Evolutionary conservation across 2,888 invertebrate genomes (phyloP), one percentile per base, ranked within the genome.

Genomic region (Phorcus lineatus): DNA sequence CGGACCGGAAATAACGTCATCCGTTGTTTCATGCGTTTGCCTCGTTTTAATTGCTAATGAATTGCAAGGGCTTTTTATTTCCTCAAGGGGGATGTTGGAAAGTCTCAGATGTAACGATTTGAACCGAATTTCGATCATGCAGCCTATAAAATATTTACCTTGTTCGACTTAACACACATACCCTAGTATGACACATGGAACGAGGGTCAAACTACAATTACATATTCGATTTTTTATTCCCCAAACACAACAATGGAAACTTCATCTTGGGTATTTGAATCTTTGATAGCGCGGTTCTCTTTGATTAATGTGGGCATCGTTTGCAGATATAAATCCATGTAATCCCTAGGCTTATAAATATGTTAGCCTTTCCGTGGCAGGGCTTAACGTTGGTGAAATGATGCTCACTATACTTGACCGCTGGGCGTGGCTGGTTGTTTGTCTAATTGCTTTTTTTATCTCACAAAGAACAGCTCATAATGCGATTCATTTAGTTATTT

Each of bases 111-210:
- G 57, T 57, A 57, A 24, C 4, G 24, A 47, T 47, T 47, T 47
- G 47, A 31, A 40, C 70, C 70, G 70, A 70, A 70, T 36, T 31
- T 70, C 70, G 36, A 70, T 70, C 70, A 70, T 36, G 70, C 70
- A 70, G 9, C 19, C 36, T 17, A 70, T 70, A 40, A 70, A 70
- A 70, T 70, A 70, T 70, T 70, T 36, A 70, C 40, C 17, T 7
- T 28, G 19, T 36, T 31, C 70, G 19, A 31, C 31, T 70, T 70
- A 40, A 70, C 70, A 70, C 70, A 19, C 70, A 36, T 70, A 70
- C 16, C 28, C 70, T 70, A 40, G 70, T 70, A 40, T 70, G 31
- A 36, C 70, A 36, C 70, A n/a, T 40, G 70, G 70, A 13, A 70
- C 13, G 36, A 36, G 36, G 70, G 70, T 70, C 70, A 70, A 70